These are phyloP conservation scores for Augiades crinisus DNA, from an alignment of 2,888 invertebrate species.

Conservation along the genomic window DNA sequence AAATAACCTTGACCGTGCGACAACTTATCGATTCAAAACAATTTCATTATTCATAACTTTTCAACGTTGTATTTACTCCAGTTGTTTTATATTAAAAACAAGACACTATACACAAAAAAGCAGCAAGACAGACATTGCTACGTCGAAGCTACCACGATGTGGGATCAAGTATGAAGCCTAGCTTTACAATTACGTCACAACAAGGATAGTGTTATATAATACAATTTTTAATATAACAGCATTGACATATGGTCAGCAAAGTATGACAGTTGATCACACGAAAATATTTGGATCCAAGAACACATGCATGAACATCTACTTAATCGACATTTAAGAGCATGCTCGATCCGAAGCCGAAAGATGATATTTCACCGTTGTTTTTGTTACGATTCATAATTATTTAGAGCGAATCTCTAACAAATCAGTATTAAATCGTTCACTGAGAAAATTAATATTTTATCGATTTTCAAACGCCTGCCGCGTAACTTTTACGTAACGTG, in stretches of 20 bases:
- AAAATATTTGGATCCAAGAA: neutral
- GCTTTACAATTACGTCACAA: constrained; percentile 58
- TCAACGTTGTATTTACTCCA: neutral
- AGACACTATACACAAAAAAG: neutral
- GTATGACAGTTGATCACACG: neutral
- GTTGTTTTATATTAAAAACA: neutral
- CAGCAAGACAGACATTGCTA: constrained; percentile 6
- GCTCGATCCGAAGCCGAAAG: neutral
- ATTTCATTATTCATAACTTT: neutral
- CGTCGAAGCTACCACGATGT: constrained; percentile 5
- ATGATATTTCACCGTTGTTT: neutral
- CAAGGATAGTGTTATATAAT: constrained; percentile 65
- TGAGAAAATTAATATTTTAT: constrained; percentile 45
- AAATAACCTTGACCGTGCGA: constrained; percentile 6
- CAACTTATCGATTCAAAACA: constrained; percentile 1
- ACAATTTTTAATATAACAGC: constrained; percentile 1
- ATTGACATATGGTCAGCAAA: neutral
- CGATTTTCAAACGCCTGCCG: constrained; percentile 52
- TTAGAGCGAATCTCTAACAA: neutral
- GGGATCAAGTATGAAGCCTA: constrained; percentile 26
- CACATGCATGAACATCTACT: neutral
- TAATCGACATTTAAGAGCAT: neutral
- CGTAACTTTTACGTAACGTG: constrained; percentile 63
- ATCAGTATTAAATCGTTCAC: constrained; percentile 9
- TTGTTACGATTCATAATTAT: neutral